Evolutionary conservation across 1,140 invertebrate species (phyloP).

Genomic region (Meteorus sp.): DNA sequence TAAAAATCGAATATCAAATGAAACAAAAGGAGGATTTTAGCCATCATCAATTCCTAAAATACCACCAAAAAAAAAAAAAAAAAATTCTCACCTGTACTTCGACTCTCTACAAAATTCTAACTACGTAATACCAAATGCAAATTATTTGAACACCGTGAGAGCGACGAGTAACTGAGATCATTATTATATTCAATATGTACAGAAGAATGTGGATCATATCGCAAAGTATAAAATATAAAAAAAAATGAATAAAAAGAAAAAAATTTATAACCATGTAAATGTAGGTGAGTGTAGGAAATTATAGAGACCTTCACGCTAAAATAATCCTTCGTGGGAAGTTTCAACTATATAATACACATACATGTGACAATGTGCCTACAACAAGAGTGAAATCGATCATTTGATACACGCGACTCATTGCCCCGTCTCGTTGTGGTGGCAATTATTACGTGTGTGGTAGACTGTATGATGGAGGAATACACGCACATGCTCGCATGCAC

Average conservation of each 20-base stretch:
- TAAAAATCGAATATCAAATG: too few relatives aligned
- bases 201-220: background rate
- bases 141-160: constrained; percentile 4
- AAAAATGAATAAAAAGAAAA: too few relatives aligned
- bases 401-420: background rate
- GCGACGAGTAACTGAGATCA: constrained; percentile 5
- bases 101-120: too few relatives aligned
- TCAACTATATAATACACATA: background rate
- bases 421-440: too few relatives aligned
- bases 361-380: background rate
- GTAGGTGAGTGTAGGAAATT: background rate
- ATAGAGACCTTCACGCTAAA: constrained; percentile 16
- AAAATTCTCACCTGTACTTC: background rate
- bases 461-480: background rate
- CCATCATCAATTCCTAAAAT: background rate
- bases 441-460: background rate
- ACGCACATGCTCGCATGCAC: background rate
- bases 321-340: constrained; percentile 22
- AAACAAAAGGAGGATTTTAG: too few relatives aligned
- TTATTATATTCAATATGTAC: constrained; percentile 5
- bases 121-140: background rate
- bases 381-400: constrained; percentile 18
- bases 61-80: background rate
- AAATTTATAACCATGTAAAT: background rate
- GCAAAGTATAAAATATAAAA: background rate